Base-by-base conservation (phyloP, 1,140 invertebrate genomes). In the Yoshiicerus persimilis region DNA sequence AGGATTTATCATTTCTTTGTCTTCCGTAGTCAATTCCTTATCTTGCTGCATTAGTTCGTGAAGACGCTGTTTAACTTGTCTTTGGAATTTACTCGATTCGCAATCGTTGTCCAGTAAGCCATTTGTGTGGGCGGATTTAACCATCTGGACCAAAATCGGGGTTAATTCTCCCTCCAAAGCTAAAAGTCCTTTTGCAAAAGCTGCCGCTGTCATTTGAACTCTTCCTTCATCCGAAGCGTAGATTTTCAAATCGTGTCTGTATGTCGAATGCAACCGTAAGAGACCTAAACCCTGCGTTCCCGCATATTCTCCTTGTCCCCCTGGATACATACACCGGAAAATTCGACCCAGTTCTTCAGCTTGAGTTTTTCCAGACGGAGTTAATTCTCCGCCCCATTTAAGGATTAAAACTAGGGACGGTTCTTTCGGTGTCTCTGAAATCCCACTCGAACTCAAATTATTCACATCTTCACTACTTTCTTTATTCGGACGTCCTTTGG, bases 311-410 rank as follows among this genome's bases (percentile, higher is more conserved):
- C 97, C 89, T 70, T 88, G 84, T 86, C 89, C 85, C 80, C 87
- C 86, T 38, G 89, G 99, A 93, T 99, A 99, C 96, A 99, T 98
- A 94, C 98, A 99, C 83, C 99, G 95, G 93, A 99, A 99, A 91
- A 99, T 98, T 89, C 98, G 95, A 5, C 99, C 99, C 34, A 99
- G 93, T 92, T 99, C 98, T 93, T 99, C 98, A 3, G 99, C 98
- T 77, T 88, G 87, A 25, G 86, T 84, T 16, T 88, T 47, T 25
- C 99, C 99, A 0, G 98, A 97, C 1, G 98, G 98, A 20, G 99
- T 99, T 90, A 99, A 93, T 93, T 99, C 99, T 39, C 99, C 99
- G 87, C 99, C 99, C 99, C 99, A 99, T 94, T 99, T 99, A 32
- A 99, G 93, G 89, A 99, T 99, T 47, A 99, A 93, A 20, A 99